These are phyloP conservation scores for Caenorhabditis sp. DNA, from an alignment of 2,888 invertebrate genomes.

Conservation along the genomic window DNA sequence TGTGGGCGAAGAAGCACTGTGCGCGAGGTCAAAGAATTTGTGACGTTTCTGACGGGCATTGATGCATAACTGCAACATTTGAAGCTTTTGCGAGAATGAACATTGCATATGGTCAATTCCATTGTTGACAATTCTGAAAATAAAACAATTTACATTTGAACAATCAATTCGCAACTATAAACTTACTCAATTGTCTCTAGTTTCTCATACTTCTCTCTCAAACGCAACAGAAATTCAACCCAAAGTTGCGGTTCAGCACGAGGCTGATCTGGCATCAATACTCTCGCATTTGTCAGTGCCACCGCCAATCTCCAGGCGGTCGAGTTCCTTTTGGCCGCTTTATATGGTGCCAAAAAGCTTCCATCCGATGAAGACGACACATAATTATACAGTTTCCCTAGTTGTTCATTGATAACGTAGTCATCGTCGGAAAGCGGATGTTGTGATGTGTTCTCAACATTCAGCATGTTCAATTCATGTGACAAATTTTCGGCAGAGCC, in stretches of 20 bases:
- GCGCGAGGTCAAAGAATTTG: too few relatives aligned
- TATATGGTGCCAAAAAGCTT: constrained; percentile 10
- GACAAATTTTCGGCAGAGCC: neutral
- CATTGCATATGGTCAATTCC: constrained; percentile 81
- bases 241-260: constrained; percentile 81
- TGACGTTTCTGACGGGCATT: constrained; percentile 80
- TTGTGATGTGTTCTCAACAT: constrained; percentile 2
- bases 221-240: constrained; percentile 92
- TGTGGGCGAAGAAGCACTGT: constrained; percentile 14
- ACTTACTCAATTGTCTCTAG: constrained; percentile 85
- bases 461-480: constrained; percentile 21
- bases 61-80: constrained; percentile 84
- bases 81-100: constrained; percentile 93
- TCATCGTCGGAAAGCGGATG: neutral
- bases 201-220: constrained; percentile 92
- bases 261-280: constrained; percentile 15
- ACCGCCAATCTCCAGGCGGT: constrained; percentile 12
- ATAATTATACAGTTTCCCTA: constrained; percentile 16
- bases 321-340: constrained; percentile 16
- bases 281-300: constrained; percentile 21
- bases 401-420: constrained; percentile 7
- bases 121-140: constrained; percentile 22
- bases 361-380: neutral
- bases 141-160: neutral
- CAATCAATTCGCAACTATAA: neutral